Conservation (phyloP, 2,797 vertebrate genomes). For the Rhynchonycteris naso region DNA sequence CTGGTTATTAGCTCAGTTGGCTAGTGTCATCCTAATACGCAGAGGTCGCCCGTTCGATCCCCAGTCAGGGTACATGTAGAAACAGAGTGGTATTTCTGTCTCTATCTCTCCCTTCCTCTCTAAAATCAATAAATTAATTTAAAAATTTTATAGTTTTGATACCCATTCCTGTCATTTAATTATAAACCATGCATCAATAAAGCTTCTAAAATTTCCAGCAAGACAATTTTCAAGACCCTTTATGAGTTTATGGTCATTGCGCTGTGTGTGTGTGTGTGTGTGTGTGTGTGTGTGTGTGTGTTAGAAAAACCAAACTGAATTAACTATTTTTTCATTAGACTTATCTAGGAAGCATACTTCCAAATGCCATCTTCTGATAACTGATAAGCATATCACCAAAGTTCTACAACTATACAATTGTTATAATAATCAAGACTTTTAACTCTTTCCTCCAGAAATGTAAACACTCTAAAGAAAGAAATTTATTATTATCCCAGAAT, state of each 20-base stretch:
- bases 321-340: neutral
- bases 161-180: conserved; percentile 29
- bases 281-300: neutral
- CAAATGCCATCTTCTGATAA: conserved; percentile 40
- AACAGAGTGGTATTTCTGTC: no score
- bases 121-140: no score
- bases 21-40: no score
- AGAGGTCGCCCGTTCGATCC: no score
- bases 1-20: no score
- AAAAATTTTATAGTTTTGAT: conserved; percentile 29
- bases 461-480: conserved; percentile 54
- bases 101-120: no score
- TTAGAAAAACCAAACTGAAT: conserved; percentile 17
- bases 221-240: neutral
- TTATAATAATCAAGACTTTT: neutral
- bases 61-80: no score
- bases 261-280: neutral
- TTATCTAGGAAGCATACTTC: conserved; percentile 27
- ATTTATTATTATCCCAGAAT: neutral
- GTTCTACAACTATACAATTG: conserved; percentile 17
- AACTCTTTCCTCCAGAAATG: neutral
- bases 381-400: neutral
- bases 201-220: conserved; percentile 39
- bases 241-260: neutral
- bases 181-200: conserved; percentile 33